phyloP scores from a whole-genome alignment of 2,797 vertebrate species.

The Dendrocincla tyrannina region DNA sequence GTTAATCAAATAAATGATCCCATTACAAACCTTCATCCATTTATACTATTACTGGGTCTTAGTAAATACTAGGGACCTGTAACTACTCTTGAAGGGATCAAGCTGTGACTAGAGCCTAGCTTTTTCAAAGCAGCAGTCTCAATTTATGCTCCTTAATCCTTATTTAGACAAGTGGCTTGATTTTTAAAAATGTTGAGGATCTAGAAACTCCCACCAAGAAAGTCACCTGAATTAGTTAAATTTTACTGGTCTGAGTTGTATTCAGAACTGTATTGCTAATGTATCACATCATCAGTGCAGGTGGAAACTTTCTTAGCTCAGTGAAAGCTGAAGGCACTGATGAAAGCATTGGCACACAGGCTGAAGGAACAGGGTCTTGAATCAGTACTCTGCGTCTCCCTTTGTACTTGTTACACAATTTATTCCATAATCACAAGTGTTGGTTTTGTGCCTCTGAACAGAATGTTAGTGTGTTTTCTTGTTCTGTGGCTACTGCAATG shows the following conservation, averaged over 20 bases:
- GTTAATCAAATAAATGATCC: neutral
- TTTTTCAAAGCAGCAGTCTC: neutral
- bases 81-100: neutral
- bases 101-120: neutral
- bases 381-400: too few species aligned
- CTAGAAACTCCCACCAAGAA: neutral
- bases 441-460: neutral
- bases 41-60: neutral
- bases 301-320: neutral
- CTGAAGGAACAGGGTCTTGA: neutral
- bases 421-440: neutral
- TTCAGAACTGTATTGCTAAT: neutral
- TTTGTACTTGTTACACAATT: neutral
- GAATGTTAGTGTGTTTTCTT: neutral
- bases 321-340: neutral
- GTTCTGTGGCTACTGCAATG: neutral
- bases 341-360: neutral
- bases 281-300: neutral
- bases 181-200: neutral
- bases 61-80: neutral
- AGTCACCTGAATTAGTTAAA: neutral
- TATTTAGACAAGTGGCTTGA: neutral
- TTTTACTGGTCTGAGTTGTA: neutral
- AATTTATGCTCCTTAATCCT: neutral
- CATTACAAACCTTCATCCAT: neutral